A percentile compares a stretch with the other conserved stretches of the same genome.
These are phyloP conservation scores for Sclerurus mexicanus DNA, from an alignment of 2,113 vertebrate genomes.

Conservation along the genomic window DNA sequence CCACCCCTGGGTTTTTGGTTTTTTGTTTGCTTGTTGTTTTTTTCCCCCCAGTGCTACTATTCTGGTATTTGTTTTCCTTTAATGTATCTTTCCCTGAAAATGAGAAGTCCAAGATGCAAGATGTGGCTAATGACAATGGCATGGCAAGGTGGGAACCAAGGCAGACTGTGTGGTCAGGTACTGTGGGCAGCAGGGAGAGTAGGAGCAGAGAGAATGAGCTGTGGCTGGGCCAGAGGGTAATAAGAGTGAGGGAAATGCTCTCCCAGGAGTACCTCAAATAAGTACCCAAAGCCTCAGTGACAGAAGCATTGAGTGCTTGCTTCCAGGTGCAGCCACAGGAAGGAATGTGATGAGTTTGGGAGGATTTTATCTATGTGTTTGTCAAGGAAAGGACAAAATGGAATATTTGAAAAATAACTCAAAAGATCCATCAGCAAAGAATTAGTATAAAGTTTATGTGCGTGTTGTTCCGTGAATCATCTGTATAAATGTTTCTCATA, in stretches of 20 bases:
- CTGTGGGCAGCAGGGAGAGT: not conserved
- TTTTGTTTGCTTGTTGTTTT: not conserved
- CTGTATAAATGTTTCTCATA: not conserved
- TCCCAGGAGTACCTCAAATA: fast-evolving
- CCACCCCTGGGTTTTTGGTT: fast-evolving
- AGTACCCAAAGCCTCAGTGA: not conserved
- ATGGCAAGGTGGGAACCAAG: not conserved
- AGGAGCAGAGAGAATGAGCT: not conserved
- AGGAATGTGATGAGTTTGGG: not conserved
- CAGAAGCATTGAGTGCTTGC: not conserved
- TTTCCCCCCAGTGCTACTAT: not conserved
- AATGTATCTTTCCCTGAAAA: not conserved
- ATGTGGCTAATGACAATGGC: no score
- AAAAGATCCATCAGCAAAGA: not conserved
- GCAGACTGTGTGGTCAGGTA: not conserved
- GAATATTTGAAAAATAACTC: not conserved
- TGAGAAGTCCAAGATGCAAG: not conserved
- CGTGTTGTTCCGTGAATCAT: not conserved
- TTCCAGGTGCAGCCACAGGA: not conserved
- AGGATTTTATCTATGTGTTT: not conserved
- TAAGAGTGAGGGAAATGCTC: not conserved
- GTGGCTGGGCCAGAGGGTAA: not conserved
- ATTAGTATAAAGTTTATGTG: not conserved
- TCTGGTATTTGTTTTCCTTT: not conserved
- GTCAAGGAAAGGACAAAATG: not conserved